Evolutionary conservation across 2,888 invertebrate genomes (phyloP).

Genomic region (Lycaena phlaeas): DNA sequence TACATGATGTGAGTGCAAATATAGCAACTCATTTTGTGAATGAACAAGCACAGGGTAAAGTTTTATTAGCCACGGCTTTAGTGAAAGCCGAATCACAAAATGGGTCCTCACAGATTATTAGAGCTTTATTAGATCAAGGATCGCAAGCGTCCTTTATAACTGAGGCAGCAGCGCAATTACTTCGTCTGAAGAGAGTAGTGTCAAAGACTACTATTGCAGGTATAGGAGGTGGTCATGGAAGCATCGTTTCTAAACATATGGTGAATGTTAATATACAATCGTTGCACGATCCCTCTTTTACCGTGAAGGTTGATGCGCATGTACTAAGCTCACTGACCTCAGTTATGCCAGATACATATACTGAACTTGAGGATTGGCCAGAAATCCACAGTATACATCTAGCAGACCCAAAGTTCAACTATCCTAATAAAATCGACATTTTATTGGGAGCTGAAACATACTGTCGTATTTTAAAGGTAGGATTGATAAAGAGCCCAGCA

Average conservation of each 20-base stretch:
- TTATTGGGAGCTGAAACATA: not conserved
- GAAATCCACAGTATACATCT: not conserved
- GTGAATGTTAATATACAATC: conserved; percentile 16
- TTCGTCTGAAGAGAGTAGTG: conserved; percentile 11
- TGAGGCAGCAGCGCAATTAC: conserved; percentile 13
- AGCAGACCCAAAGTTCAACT: not conserved
- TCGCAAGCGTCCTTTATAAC: conserved; percentile 19
- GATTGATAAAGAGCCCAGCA: not conserved
- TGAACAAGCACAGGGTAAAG: conserved; percentile 6
- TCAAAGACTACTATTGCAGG: conserved; percentile 12
- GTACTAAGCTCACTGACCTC: not conserved
- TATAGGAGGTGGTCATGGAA: conserved; percentile 14
- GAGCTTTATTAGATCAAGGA: conserved; percentile 15
- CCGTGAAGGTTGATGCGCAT: not conserved
- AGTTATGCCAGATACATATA: not conserved
- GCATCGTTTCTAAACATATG: conserved; percentile 14
- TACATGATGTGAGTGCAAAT: conserved; percentile 1
- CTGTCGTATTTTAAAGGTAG: not conserved
- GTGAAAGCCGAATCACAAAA: conserved; percentile 15
- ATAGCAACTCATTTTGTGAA: conserved; percentile 10
- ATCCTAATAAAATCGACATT: too few relatives aligned
- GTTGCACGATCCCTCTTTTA: conserved; percentile 13
- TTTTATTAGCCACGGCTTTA: conserved; percentile 16
- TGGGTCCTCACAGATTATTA: conserved; percentile 13
- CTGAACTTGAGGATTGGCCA: not conserved